Percentiles rank a stretch among this genome's conserved stretches.
Evolutionary conservation across 2,888 invertebrate genomes (phyloP).

Genomic region (Athrips mouffetella): DNA sequence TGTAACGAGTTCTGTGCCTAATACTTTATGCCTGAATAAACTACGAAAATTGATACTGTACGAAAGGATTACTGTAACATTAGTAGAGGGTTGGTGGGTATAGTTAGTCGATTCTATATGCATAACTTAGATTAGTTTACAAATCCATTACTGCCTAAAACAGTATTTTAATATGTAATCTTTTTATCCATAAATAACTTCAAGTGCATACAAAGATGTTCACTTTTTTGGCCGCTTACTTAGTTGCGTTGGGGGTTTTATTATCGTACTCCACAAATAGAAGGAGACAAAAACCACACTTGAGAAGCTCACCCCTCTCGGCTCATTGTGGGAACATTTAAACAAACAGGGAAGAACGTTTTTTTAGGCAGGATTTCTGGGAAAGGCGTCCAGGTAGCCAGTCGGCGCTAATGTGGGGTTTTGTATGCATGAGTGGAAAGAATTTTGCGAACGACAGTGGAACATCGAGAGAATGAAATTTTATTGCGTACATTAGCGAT

Average conservation of each 20-base stretch:
- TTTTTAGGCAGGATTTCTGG: conserved; percentile 56
- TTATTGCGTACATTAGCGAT: conserved; percentile 11
- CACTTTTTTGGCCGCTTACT: conserved; percentile 22
- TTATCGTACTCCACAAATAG: conserved; percentile 66
- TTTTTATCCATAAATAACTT: neutral
- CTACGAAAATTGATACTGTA: conserved; percentile 52
- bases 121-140: neutral
- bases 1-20: conserved; percentile 61
- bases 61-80: conserved; percentile 24
- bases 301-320: conserved; percentile 65
- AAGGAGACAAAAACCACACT: conserved; percentile 70
- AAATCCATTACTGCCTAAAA: neutral
- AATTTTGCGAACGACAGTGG: conserved; percentile 27
- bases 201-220: conserved; percentile 5
- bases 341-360: conserved; percentile 53
- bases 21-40: conserved; percentile 59
- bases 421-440: conserved; percentile 43
- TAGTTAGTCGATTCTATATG: no score
- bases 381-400: conserved; percentile 66
- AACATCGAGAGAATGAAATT: conserved; percentile 5
- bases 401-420: conserved; percentile 42
- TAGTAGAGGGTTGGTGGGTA: neutral
- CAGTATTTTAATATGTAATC: neutral
- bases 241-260: conserved; percentile 55
- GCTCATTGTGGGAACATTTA: conserved; percentile 67